phyloP scores from a whole-genome alignment of 2,888 invertebrate genomes.

The Gnatocerus cornutus region DNA sequence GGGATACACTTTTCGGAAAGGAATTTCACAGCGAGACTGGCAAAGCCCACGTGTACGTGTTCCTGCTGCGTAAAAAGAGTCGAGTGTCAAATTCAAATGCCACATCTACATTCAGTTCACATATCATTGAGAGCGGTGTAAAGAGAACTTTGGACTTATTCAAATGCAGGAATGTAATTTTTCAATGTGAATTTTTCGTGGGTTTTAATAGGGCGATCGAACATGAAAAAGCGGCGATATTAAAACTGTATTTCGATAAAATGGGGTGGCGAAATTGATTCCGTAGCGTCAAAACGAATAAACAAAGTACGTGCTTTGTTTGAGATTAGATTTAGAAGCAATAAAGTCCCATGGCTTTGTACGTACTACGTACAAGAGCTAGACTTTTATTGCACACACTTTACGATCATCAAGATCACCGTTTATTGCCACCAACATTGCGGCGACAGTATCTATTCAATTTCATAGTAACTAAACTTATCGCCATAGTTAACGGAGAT shows the following conservation, averaged over 20 bases:
- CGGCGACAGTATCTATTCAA: slow-evolving; percentile 67
- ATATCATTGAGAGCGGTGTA: slow-evolving; percentile 39
- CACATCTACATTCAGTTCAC: slow-evolving; percentile 56
- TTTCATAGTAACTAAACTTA: slow-evolving; percentile 56
- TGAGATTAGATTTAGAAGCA: slow-evolving; percentile 58
- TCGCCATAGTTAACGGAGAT: slow-evolving; percentile 39
- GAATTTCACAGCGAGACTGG: slow-evolving; percentile 26
- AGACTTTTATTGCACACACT: slow-evolving; percentile 66
- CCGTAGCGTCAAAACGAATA: slow-evolving; percentile 48
- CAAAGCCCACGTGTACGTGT: slow-evolving; percentile 34
- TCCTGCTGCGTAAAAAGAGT: slow-evolving; percentile 39
- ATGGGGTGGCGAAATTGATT: slow-evolving; percentile 39
- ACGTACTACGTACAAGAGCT: slow-evolving; percentile 59
- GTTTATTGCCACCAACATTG: slow-evolving; percentile 64
- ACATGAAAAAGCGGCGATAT: neutral
- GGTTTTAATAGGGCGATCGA: neutral
- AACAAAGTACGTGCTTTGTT: slow-evolving; percentile 59
- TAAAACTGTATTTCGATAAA: neutral
- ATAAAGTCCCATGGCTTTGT: slow-evolving; percentile 58
- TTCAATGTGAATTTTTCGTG: slow-evolving; percentile 57
- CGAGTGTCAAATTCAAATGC: slow-evolving; percentile 55
- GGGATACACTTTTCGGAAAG: slow-evolving; percentile 26
- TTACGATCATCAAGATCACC: slow-evolving; percentile 69
- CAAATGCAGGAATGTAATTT: slow-evolving; percentile 59
- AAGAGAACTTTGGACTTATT: slow-evolving; percentile 55